Percentiles rank a stretch among this genome's conserved stretches.
Evolutionary conservation across 64 coral and sea anemone genomes (phyloP).

Genomic region (Actinia equina): DNA sequence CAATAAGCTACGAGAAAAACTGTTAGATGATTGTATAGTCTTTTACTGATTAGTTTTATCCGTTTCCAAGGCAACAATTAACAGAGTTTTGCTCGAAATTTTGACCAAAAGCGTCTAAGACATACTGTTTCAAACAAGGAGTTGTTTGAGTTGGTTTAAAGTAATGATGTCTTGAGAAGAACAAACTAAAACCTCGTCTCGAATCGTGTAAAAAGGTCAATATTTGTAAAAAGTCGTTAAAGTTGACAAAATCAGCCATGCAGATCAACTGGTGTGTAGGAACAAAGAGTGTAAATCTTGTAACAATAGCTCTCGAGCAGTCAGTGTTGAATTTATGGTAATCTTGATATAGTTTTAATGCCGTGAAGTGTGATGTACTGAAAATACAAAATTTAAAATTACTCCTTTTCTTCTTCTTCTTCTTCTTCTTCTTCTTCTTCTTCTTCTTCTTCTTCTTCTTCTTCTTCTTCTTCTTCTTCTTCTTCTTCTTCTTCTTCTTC

Average conservation of each 20-base stretch:
- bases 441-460: too few relatives aligned
- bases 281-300: background rate
- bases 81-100: background rate
- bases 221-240: background rate
- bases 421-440: too few relatives aligned
- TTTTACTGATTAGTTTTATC: background rate
- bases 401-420: too few relatives aligned
- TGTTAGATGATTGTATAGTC: background rate
- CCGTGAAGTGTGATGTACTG: too few relatives aligned
- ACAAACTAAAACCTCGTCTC: background rate
- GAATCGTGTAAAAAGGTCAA: background rate
- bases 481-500: too few relatives aligned
- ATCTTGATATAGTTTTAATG: background rate
- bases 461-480: too few relatives aligned
- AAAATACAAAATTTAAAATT: too few relatives aligned
- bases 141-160: background rate
- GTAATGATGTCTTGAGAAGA: background rate
- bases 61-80: background rate
- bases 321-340: background rate
- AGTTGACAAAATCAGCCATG: background rate
- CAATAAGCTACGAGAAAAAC: background rate
- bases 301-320: background rate
- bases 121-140: background rate
- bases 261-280: background rate
- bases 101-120: background rate